Base-by-base conservation (phyloP, 2,888 invertebrate species). In the Drosophila peninsularis region DNA sequence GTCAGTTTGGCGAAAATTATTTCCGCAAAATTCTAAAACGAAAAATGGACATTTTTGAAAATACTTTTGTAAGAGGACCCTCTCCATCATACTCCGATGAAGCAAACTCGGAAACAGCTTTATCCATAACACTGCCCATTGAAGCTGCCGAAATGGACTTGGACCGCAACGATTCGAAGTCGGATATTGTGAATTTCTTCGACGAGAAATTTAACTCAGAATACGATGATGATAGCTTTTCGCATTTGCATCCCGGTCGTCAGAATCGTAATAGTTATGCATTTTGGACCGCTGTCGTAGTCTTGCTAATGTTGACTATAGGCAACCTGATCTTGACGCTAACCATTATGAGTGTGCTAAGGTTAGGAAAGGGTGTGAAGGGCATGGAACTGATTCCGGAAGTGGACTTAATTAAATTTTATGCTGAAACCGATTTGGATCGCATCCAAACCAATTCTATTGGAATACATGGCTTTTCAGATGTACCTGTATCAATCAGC, bases 301-400 rank as follows among this genome's bases (percentile, higher is more conserved):
- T 96, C 39, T 91, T 96, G 9, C 94, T 96, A 60, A 92, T 96
- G 9, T 92, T 97, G 21, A 96, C 96, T 0, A 93, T 96, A 44
- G 96, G 96, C 13, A 97, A 97, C 93, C 93, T 97, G 55, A 93
- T 96, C 41, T 92, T 97, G 3, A 97, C 97, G 0, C 94, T 97
- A 42, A 96, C 96, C 0, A 96, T 98, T 57, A 94, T 97, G 62
- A 95, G 96, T 9, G 97, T 97, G 0, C 91, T 98, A 45, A 93
- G 96, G 64, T 93, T 98, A 65, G 97, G 97, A 0, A 85, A 89
- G 90, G 97, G 97, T 9, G 96, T 97, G 94, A 96, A 97, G 89
- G 96, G 96, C 77, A 94, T 98, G 92, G 97, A 98, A 92, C 94
- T 97, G 50, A 94, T 97, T 64, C 94, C 95, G 0, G 95, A 96